Evolutionary conservation across 1,140 invertebrate genomes (phyloP).

Genomic region (Heliconius hewitsoni): DNA sequence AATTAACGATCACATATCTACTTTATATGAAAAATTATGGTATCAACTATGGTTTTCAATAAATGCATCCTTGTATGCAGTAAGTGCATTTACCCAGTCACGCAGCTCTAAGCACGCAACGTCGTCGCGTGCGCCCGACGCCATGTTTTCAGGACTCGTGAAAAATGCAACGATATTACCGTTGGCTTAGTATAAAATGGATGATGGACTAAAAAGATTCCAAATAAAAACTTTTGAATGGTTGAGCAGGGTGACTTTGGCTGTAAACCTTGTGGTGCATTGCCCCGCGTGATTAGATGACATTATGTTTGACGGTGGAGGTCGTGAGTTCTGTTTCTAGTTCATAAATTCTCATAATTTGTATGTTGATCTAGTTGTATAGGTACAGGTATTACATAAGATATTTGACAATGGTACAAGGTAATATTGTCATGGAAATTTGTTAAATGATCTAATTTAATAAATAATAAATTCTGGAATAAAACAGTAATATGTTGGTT

Average conservation of each 20-base stretch:
- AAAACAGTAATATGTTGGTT: no score
- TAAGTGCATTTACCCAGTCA: conserved; percentile 37
- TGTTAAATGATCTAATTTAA: no score
- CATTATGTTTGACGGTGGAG: not conserved
- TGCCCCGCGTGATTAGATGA: not conserved
- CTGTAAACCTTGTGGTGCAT: conserved; percentile 2
- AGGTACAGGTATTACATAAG: no score
- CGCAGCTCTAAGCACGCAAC: conserved; percentile 33
- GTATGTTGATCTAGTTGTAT: no score
- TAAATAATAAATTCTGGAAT: no score
- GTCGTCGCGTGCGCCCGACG: conserved; percentile 33
- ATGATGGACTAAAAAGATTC: conserved; percentile 37
- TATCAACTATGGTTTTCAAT: conserved; percentile 31
- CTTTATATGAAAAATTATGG: conserved; percentile 14
- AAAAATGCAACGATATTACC: conserved; percentile 33
- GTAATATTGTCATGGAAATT: no score
- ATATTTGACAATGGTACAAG: no score
- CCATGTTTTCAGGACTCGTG: conserved; percentile 34
- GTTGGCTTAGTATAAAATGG: conserved; percentile 13
- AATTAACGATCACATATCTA: not conserved
- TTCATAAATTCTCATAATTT: not conserved
- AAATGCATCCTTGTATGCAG: conserved; percentile 34
- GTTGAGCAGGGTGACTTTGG: not conserved
- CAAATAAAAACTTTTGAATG: not conserved
- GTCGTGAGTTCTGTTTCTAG: not conserved